Evolutionary conservation across 23 tunicate species (phyloP).

Genomic region (Halocynthia aurantium): DNA sequence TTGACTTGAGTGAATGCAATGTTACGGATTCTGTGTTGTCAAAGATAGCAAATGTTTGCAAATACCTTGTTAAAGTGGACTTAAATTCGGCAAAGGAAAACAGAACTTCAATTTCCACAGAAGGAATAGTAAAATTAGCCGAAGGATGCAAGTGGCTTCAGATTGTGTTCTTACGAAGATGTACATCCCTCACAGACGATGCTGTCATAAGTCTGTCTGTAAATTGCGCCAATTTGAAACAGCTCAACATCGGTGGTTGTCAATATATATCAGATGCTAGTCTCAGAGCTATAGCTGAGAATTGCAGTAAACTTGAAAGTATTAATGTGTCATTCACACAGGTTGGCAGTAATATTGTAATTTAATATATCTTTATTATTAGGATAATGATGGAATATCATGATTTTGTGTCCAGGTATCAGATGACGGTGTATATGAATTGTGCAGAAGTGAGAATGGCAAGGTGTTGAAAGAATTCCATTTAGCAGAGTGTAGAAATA

Average conservation of each 20-base stretch:
- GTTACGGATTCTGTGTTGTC: slow-evolving; percentile 29
- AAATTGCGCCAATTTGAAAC: slow-evolving; percentile 33
- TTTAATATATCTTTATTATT: not conserved
- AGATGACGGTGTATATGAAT: slow-evolving; percentile 42
- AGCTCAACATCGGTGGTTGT: slow-evolving; percentile 67
- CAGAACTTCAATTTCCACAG: slow-evolving; percentile 24
- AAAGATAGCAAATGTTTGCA: slow-evolving; percentile 29
- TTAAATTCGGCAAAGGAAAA: slow-evolving; percentile 53
- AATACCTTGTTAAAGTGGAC: slow-evolving; percentile 47
- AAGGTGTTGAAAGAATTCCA: slow-evolving; percentile 46
- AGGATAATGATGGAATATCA: too few species aligned
- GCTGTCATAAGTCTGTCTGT: slow-evolving; percentile 35
- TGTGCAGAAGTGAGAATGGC: slow-evolving; percentile 29
- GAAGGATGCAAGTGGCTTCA: slow-evolving; percentile 40
- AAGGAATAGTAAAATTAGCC: slow-evolving; percentile 33
- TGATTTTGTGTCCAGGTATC: slow-evolving; percentile 26
- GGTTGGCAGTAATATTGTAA: not conserved
- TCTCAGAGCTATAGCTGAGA: slow-evolving; percentile 31
- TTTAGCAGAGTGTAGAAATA: slow-evolving; percentile 38
- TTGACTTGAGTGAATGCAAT: slow-evolving; percentile 55
- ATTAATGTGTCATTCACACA: slow-evolving; percentile 50
- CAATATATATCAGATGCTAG: slow-evolving; percentile 35
- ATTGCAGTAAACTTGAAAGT: slow-evolving; percentile 22
- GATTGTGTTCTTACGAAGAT: slow-evolving; percentile 48
- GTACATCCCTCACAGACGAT: slow-evolving; percentile 29